These are phyloP conservation scores for Craterocephalus amniculus DNA, from an alignment of 2,797 vertebrate species.

Conservation along the genomic window DNA sequence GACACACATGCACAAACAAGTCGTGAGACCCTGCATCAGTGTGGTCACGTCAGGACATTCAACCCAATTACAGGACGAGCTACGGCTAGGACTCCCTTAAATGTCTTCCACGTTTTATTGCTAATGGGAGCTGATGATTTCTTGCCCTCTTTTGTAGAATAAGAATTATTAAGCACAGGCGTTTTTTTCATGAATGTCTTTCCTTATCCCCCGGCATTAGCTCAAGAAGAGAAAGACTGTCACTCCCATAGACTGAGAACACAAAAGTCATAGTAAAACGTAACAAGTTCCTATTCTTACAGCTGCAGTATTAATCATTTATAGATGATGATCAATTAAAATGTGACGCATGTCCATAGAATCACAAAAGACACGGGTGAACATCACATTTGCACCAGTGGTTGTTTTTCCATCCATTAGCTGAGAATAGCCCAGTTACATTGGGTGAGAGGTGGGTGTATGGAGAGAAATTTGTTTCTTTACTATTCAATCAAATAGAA, in stretches of 20 bases:
- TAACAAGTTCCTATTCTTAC: background rate
- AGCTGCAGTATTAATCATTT: background rate
- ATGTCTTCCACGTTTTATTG: constrained; percentile 41
- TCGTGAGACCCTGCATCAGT: constrained; percentile 10
- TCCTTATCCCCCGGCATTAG: constrained; percentile 15
- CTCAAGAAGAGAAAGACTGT: constrained; percentile 26
- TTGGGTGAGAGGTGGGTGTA: too few species aligned
- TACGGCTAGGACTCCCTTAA: constrained; percentile 56
- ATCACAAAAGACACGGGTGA: background rate
- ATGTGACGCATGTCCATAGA: background rate
- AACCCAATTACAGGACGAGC: constrained; percentile 64
- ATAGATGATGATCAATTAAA: background rate
- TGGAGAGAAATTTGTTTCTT: too few species aligned
- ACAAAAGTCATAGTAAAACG: background rate
- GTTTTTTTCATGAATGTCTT: constrained; percentile 10
- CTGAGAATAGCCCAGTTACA: background rate
- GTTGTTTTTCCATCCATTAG: background rate
- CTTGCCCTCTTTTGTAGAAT: background rate
- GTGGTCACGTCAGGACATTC: constrained; percentile 60
- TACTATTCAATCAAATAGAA: too few species aligned
- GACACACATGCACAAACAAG: background rate
- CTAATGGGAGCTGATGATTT: constrained; percentile 15
- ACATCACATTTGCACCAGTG: background rate
- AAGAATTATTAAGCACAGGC: background rate
- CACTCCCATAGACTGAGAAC: background rate